Evolutionary conservation across 2,888 invertebrate genomes (phyloP).

Genomic region (Melipona beecheii): DNA sequence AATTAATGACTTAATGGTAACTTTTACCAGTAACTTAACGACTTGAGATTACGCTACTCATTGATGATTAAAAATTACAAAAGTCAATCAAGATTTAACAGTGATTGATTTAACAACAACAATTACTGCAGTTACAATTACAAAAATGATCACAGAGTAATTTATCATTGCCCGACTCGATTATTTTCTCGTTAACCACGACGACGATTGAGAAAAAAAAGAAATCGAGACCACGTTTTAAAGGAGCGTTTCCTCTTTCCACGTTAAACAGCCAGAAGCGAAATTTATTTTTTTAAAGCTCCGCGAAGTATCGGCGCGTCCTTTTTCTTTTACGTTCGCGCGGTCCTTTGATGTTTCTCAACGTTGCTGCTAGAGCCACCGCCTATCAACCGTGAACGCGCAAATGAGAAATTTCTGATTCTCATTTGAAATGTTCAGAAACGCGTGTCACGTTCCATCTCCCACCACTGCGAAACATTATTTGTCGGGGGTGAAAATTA

Average conservation of each 20-base stretch:
- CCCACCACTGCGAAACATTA: conserved; percentile 7
- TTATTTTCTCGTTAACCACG: conserved; percentile 18
- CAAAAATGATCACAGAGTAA: no score
- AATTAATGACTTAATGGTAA: no score
- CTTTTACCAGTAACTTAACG: no score
- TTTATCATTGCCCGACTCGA: background rate
- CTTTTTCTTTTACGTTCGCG: conserved; percentile 16
- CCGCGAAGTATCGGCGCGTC: background rate
- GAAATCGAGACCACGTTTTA: background rate
- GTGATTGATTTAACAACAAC: no score
- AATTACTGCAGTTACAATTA: no score
- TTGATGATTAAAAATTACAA: no score
- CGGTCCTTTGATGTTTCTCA: conserved; percentile 59
- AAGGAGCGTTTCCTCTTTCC: conserved; percentile 2
- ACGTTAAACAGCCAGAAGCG: conserved; percentile 28
- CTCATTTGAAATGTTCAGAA: conserved; percentile 27
- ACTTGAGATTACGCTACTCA: no score
- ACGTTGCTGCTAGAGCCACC: conserved; percentile 23
- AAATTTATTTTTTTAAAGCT: conserved; percentile 45
- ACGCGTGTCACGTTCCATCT: background rate
- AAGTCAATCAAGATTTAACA: no score
- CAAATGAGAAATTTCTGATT: conserved; percentile 43
- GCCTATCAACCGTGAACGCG: conserved; percentile 18
- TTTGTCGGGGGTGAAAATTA: conserved; percentile 22
- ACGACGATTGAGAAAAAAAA: no score